Percentiles rank a stretch among this genome's conserved stretches.
Conservation (phyloP, 1,140 invertebrate species). For the Drosophila leontia region DNA sequence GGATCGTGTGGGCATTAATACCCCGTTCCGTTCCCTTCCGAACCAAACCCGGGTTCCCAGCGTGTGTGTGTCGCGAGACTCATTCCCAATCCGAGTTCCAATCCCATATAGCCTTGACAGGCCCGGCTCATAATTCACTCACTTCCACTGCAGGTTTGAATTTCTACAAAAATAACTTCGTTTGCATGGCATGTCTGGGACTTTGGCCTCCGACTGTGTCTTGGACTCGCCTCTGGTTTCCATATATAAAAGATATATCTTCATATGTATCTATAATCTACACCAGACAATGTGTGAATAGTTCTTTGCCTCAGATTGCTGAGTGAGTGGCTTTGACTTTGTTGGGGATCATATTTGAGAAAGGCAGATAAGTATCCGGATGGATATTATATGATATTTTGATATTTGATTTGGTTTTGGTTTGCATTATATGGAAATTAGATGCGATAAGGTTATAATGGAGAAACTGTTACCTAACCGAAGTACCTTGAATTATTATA, state of each 20-base stretch:
- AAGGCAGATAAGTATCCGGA: constrained; percentile 9
- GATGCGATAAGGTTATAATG: background rate
- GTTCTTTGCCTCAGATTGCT: constrained; percentile 43
- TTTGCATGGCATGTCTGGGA: constrained; percentile 69
- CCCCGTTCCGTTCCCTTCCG: constrained; percentile 36
- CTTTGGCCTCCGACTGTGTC: constrained; percentile 4
- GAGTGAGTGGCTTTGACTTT: constrained; percentile 45
- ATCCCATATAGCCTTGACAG: constrained; percentile 69
- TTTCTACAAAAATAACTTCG: constrained; percentile 81
- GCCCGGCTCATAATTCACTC: constrained; percentile 78
- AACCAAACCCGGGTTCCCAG: too few species aligned
- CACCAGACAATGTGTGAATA: constrained; percentile 40
- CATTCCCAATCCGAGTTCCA: constrained; percentile 23
- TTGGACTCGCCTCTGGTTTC: constrained; percentile 31
- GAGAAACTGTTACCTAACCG: background rate
- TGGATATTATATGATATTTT: constrained; percentile 13
- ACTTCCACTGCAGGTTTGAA: constrained; percentile 82
- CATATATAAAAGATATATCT: constrained; percentile 23
- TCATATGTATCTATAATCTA: constrained; percentile 57
- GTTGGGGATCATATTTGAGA: constrained; percentile 23
- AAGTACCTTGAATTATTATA: background rate
- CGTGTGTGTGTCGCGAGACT: constrained; percentile 68
- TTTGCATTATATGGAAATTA: constrained; percentile 5
- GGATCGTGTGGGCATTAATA: constrained; percentile 37
- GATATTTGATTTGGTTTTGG: constrained; percentile 5